phyloP scores from a whole-genome alignment of 1,140 invertebrate genomes.

The Aethina tumida region DNA sequence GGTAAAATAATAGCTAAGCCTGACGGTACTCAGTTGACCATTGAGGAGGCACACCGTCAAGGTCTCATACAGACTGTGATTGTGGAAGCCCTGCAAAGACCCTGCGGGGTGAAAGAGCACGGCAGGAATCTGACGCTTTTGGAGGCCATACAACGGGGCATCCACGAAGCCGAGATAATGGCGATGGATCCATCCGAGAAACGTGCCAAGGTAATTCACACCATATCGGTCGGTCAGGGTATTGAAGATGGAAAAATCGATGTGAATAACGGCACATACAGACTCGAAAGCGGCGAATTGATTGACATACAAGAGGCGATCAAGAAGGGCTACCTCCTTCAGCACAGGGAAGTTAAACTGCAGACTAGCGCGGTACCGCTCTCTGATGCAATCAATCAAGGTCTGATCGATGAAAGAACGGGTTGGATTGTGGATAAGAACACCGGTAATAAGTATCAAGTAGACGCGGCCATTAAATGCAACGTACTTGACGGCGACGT shows the following conservation, averaged over 20 bases:
- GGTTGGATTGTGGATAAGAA: slow-evolving; percentile 76
- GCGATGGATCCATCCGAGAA: slow-evolving; percentile 55
- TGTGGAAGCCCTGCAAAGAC: slow-evolving; percentile 61
- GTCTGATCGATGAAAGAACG: slow-evolving; percentile 61
- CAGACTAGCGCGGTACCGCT: slow-evolving; percentile 66
- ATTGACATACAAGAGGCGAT: slow-evolving; percentile 74
- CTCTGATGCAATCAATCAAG: slow-evolving; percentile 70
- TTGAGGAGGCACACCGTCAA: slow-evolving; percentile 69
- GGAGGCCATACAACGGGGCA: slow-evolving; percentile 80
- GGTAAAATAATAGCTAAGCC: slow-evolving; percentile 51
- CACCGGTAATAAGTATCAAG: slow-evolving; percentile 65
- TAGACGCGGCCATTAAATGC: slow-evolving; percentile 69
- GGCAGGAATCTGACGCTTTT: slow-evolving; percentile 66
- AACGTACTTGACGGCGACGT: slow-evolving; percentile 65
- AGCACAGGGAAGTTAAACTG: slow-evolving; percentile 59
- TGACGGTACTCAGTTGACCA: slow-evolving; percentile 53
- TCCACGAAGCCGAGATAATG: slow-evolving; percentile 75
- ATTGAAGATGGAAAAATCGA: slow-evolving; percentile 70
- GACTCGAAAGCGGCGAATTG: slow-evolving; percentile 51
- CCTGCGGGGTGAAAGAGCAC: slow-evolving; percentile 71
- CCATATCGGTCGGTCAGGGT: slow-evolving; percentile 61
- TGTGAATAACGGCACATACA: slow-evolving; percentile 61
- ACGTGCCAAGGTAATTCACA: slow-evolving; percentile 64
- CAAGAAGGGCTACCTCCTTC: slow-evolving; percentile 58
- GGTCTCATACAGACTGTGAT: slow-evolving; percentile 66